Conservation (phyloP, 2,888 invertebrate genomes). For the Muschampia plurimacula region DNA sequence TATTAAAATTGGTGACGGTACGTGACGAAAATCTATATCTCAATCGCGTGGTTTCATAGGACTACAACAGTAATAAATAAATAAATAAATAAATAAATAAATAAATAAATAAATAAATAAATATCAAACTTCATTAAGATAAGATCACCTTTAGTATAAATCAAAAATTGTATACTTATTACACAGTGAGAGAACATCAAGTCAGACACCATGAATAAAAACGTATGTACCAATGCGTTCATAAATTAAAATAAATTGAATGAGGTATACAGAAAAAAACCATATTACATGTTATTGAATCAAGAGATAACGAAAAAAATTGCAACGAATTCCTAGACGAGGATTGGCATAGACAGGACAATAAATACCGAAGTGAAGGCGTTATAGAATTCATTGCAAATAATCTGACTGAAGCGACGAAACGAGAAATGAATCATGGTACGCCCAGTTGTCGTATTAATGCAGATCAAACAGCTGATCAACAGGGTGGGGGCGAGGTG, state of each 20-base stretch:
- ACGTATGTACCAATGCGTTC: constrained; percentile 9
- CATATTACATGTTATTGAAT: constrained; percentile 56
- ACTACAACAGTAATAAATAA: no score
- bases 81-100: no score
- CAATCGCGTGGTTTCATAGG: no score
- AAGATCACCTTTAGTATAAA: neutral
- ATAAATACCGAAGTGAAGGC: constrained; percentile 59
- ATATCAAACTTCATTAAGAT: neutral
- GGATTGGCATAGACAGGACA: constrained; percentile 63
- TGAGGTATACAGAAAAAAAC: constrained; percentile 41
- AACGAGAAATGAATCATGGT: constrained; percentile 78
- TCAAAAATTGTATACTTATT: neutral
- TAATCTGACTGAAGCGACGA: constrained; percentile 65
- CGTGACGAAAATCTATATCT: no score
- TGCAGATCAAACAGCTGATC: constrained; percentile 67
- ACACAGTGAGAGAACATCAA: constrained; percentile 3
- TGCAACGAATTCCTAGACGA: constrained; percentile 56
- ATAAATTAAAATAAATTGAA: constrained; percentile 46
- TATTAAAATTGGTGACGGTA: no score
- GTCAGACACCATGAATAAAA: constrained; percentile 11
- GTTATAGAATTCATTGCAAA: constrained; percentile 59
- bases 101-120: no score
- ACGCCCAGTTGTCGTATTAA: constrained; percentile 68
- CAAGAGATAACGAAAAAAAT: constrained; percentile 55
- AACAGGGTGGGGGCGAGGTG: constrained; percentile 60